Base-by-base conservation (phyloP, 2,113 vertebrate genomes). In the Pholis gunnellus region DNA sequence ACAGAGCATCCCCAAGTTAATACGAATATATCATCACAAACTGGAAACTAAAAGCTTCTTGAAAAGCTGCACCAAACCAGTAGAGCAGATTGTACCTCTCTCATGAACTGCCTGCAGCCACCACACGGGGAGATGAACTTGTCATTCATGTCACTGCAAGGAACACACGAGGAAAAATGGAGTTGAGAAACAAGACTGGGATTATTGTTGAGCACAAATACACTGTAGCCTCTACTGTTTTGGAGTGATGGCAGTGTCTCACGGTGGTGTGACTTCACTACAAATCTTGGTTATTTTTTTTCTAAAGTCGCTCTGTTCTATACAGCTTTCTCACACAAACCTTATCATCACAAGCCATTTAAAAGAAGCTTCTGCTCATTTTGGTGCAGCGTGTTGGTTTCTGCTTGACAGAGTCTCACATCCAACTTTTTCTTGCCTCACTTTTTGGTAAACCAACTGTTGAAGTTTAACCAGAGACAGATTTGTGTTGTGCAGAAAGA, bases 51-150 rank as follows among this genome's bases (percentile, higher is more conserved):
- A 44, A 57, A 63, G 5, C 38, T 56, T 4, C 2, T 38, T 44
- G 27, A 18, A 56, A 64, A 71, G 22, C 5, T 22, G 6, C 8
- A 54, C 17, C 17, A 18, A 46, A 52, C 2, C 17, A 63, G 18
- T 15, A 42, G 31, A 59, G 48, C 34, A 34, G 38, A 36, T 10
- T 31, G 9, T 60, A 97, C 98, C 97, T 99, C 98, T 94, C 97
- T 96, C 95, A 99, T 98, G 85, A 99, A 95, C 92, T 99, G 98
- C 72, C 98, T 93, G 94, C 98, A 99, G 85, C 95, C 97, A 0
- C 98, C 98, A 0, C 98, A 99, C 0, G 98, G 98, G 0, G 90
- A 81, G 83, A 97, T 96, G 87, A 97, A 98, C 1, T 96, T 59
- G 14, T 98, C 94, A 8, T 78, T 48, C 80, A 95, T 8, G 87